A percentile compares a stretch with the other conserved stretches of the same genome.
These are phyloP conservation scores for Notarius quadriscutis DNA, from an alignment of 2,113 vertebrate genomes.

Conservation along the genomic window DNA sequence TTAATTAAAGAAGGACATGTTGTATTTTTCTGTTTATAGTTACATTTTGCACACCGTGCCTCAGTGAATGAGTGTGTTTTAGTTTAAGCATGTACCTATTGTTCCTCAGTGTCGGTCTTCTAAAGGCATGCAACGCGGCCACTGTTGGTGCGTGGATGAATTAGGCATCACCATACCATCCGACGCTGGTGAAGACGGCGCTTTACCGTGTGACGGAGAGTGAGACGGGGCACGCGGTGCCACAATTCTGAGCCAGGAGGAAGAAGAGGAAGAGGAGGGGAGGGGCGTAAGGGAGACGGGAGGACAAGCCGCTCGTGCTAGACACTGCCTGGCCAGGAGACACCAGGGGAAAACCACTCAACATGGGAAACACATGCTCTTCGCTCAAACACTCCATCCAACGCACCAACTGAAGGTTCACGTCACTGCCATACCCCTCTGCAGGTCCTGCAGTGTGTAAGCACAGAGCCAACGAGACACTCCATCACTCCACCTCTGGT, in stretches of 20 bases:
- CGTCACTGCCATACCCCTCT: slow-evolving; percentile 40
- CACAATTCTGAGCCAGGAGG: slow-evolving; percentile 65
- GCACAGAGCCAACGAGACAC: slow-evolving; percentile 41
- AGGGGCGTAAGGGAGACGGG: slow-evolving; percentile 59
- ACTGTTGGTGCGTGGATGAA: slow-evolving; percentile 82
- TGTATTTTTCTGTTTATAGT: neutral
- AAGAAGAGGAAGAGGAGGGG: slow-evolving; percentile 59
- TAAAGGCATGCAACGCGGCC: slow-evolving; percentile 79
- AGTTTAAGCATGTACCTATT: slow-evolving; percentile 1
- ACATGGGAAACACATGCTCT: slow-evolving; percentile 61
- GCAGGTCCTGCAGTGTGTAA: slow-evolving; percentile 26
- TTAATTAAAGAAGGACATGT: neutral
- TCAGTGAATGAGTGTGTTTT: neutral
- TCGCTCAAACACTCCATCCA: slow-evolving; percentile 42
- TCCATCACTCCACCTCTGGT: slow-evolving; percentile 13
- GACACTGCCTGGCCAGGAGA: slow-evolving; percentile 72
- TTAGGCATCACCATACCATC: slow-evolving; percentile 69
- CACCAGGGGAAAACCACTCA: slow-evolving; percentile 70
- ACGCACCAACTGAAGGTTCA: slow-evolving; percentile 8
- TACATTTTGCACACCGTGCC: neutral
- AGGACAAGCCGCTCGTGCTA: slow-evolving; percentile 64
- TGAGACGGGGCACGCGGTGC: slow-evolving; percentile 59
- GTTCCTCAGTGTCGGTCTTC: slow-evolving; percentile 77
- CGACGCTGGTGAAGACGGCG: slow-evolving; percentile 64
- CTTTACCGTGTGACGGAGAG: slow-evolving; percentile 73